Conservation (phyloP, 37 sponge, comb jelly and placozoan genomes). For the Chondrosia reniformis region DNA sequence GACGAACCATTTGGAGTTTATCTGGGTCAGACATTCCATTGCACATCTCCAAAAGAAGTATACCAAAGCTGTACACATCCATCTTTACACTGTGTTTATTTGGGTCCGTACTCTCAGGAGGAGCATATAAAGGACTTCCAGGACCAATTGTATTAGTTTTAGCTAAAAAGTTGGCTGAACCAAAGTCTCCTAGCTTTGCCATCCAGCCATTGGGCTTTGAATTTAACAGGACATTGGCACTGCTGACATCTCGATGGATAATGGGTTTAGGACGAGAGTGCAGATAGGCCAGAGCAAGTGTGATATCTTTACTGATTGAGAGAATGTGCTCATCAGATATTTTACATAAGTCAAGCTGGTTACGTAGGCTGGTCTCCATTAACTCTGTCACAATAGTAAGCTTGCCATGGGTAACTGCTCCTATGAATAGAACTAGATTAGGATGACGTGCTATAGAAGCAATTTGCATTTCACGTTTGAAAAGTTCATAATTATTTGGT, state of each 20-base stretch:
- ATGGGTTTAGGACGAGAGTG: conserved; percentile 49
- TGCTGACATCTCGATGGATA: conserved; percentile 61
- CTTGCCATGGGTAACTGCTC: conserved; percentile 32
- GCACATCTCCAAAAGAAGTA: conserved; percentile 38
- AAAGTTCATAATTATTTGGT: conserved; percentile 9
- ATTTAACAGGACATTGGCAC: conserved; percentile 40
- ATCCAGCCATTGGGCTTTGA: conserved; percentile 23
- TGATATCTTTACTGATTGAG: conserved; percentile 27
- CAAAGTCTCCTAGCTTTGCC: conserved; percentile 67
- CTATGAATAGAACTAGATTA: conserved; percentile 67
- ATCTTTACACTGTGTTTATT: conserved; percentile 21
- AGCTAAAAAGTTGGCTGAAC: no score
- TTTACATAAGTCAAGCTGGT: not conserved
- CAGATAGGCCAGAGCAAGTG: conserved; percentile 50
- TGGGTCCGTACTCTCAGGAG: conserved; percentile 36
- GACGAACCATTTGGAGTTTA: not conserved
- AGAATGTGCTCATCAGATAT: no score
- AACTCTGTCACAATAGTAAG: conserved; percentile 61
- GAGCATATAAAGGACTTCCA: conserved; percentile 47
- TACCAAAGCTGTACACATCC: conserved; percentile 73
- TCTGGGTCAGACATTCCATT: not conserved
- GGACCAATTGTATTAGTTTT: conserved; percentile 10
- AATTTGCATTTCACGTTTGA: conserved; percentile 53
- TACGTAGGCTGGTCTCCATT: conserved; percentile 27
- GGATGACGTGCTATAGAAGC: conserved; percentile 52